phyloP scores from a whole-genome alignment of 2,797 vertebrate species.

The Premnoplex brunnescens region DNA sequence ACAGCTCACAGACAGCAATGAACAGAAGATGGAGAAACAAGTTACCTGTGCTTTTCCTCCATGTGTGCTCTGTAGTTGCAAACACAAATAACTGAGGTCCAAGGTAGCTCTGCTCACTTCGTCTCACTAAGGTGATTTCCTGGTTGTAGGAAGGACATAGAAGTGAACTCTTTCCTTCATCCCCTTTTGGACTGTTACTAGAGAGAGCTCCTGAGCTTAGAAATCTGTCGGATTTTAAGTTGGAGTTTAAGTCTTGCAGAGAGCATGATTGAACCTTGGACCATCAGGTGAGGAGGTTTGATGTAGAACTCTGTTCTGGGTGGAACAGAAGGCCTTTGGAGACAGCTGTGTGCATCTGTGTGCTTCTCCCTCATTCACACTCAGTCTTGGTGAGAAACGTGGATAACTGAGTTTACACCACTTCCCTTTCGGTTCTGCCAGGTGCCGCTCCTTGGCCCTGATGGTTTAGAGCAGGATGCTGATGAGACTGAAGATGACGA shows the following conservation, averaged over 20 bases:
- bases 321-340: neutral
- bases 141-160: neutral
- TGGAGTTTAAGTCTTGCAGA: neutral
- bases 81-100: accelerated
- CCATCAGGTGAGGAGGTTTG: neutral
- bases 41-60: neutral
- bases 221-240: neutral
- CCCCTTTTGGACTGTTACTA: neutral
- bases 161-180: neutral
- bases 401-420: neutral
- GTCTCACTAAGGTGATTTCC: neutral
- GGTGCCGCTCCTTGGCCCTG: constrained; percentile 81
- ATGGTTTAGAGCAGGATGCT: constrained; percentile 82
- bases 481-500: constrained; percentile 89
- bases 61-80: neutral
- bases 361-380: neutral
- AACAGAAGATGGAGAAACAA: neutral
- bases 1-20: neutral
- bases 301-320: neutral
- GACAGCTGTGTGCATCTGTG: neutral
- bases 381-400: accelerated
- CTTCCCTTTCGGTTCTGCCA: constrained; percentile 53
- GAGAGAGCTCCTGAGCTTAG: neutral
- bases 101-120: neutral
- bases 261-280: neutral